A percentile compares a stretch with the other conserved stretches of the same genome.
Conservation (phyloP, 2,113 vertebrate genomes). For the Nymphicus hollandicus region DNA sequence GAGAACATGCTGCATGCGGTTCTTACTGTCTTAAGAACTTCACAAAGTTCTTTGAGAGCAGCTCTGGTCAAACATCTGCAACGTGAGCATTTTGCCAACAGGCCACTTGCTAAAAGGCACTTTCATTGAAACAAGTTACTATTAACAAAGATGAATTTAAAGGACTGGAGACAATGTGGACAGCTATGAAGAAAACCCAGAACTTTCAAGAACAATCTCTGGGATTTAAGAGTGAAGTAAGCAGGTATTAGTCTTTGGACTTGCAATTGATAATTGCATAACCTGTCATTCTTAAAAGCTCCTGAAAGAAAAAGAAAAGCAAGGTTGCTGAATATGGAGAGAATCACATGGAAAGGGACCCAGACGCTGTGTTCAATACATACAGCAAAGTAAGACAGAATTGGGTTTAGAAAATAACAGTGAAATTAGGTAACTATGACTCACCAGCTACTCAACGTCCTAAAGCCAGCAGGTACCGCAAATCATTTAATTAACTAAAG, state of each 20-base stretch:
- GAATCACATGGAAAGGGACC: neutral
- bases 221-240: neutral
- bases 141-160: neutral
- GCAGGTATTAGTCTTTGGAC: neutral
- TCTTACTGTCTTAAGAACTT: neutral
- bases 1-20: neutral
- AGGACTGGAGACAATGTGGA: neutral
- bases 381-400: constrained; percentile 27
- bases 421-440: neutral
- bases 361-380: neutral
- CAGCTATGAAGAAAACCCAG: neutral
- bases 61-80: neutral
- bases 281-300: neutral
- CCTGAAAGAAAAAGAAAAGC: neutral
- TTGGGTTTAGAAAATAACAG: neutral
- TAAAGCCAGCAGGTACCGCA: neutral
- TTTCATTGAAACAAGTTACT: neutral
- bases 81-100: neutral
- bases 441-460: neutral
- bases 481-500: constrained; percentile 7
- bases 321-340: neutral
- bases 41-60: neutral
- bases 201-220: neutral
- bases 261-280: neutral
- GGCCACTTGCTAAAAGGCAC: neutral